Percentiles rank a stretch among this genome's conserved stretches.
These are phyloP conservation scores for Nasonia vitripennis DNA, from an alignment of 1,140 invertebrate species.

Conservation along the genomic window DNA sequence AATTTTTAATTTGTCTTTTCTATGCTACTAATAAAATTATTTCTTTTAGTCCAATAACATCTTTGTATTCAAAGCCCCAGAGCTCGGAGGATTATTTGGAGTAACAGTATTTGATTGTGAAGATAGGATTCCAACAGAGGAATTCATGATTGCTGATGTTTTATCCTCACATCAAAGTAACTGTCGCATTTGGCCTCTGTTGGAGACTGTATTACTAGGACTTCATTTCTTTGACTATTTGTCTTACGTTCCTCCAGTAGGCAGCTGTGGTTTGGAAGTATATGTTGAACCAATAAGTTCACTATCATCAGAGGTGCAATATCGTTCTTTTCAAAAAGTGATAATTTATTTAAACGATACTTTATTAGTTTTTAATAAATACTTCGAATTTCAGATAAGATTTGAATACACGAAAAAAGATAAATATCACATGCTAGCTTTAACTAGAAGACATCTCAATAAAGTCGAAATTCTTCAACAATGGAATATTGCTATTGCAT, in stretches of 20 bases:
- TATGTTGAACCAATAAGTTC: conserved; percentile 65
- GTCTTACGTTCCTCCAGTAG: conserved; percentile 72
- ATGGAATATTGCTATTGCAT: conserved; percentile 68
- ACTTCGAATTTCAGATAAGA: conserved; percentile 63
- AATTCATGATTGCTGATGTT: conserved; percentile 68
- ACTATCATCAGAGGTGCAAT: conserved; percentile 64
- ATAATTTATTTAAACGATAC: conserved; percentile 1
- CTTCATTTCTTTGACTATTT: conserved; percentile 74
- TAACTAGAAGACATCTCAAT: conserved; percentile 63
- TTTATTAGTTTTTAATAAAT: conserved; percentile 46
- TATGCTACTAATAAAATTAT: conserved; percentile 26
- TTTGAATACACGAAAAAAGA: conserved; percentile 66
- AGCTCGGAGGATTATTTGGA: conserved; percentile 72
- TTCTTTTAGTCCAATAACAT: conserved; percentile 54
- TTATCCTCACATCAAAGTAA: conserved; percentile 74
- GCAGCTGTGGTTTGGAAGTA: conserved; percentile 70
- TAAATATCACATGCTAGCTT: conserved; percentile 63
- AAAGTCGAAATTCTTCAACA: conserved; percentile 65
- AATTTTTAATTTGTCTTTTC: conserved; percentile 41
- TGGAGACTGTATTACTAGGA: conserved; percentile 71
- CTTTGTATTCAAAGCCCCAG: conserved; percentile 68
- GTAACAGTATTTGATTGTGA: conserved; percentile 74
- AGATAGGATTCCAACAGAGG: conserved; percentile 63
- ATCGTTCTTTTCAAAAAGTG: neutral
- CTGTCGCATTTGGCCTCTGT: conserved; percentile 71